Evolutionary conservation across 2,797 vertebrate species (phyloP).

Genomic region (Clarias fuscus): DNA sequence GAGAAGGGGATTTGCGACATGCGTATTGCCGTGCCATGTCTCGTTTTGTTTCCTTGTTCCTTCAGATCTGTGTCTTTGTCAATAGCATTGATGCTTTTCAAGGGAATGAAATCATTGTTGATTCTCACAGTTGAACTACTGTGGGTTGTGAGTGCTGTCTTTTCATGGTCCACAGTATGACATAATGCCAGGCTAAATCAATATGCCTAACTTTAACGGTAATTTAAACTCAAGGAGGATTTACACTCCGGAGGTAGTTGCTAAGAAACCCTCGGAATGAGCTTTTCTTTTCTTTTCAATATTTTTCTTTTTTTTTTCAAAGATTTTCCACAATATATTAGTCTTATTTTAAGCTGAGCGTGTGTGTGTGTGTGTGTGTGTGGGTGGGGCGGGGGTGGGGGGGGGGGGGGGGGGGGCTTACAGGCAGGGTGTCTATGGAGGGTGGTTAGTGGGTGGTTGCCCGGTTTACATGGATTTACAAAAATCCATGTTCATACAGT

Average conservation of each 20-base stretch:
- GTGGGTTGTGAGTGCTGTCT: conserved; percentile 41
- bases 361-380: not conserved
- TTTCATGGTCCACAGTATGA: conserved; percentile 48
- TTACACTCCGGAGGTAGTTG: conserved; percentile 68
- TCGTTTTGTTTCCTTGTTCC: not conserved
- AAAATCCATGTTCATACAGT: not conserved
- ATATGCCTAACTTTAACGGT: conserved; percentile 7
- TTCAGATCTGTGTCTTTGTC: conserved; percentile 3
- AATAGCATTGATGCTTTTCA: not conserved
- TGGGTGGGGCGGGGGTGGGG: not conserved
- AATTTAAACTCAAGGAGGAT: conserved; percentile 43
- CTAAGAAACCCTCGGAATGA: conserved; percentile 73
- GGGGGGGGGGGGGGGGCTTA: not conserved
- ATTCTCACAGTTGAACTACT: conserved; percentile 19
- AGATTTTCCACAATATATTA: not conserved
- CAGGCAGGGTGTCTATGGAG: too few relatives aligned
- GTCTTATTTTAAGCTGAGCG: not conserved
- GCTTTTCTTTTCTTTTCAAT: conserved; percentile 10
- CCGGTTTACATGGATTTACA: not conserved
- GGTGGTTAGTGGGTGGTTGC: not conserved
- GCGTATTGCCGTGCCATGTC: not conserved
- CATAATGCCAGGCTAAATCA: conserved; percentile 60
- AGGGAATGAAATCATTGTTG: conserved; percentile 24
- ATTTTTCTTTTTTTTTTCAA: not conserved
- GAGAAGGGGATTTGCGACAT: not conserved